Conservation (phyloP, 2,113 vertebrate genomes). For the Chaetodon trifascialis region DNA sequence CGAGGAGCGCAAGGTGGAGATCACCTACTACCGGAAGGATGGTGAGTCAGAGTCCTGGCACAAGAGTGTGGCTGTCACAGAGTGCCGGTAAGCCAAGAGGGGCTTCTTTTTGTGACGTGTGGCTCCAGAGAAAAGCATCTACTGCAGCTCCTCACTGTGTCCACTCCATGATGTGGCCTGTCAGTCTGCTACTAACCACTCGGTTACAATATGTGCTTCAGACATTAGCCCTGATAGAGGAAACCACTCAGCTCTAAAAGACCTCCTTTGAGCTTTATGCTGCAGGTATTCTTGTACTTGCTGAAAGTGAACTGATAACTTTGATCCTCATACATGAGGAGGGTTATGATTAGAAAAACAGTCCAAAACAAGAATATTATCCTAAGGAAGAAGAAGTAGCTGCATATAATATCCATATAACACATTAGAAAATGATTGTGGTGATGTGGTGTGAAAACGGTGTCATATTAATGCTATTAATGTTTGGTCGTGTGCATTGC, state of each 20-base stretch:
- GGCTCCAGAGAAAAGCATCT: conserved; percentile 21
- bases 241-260: conserved; percentile 20
- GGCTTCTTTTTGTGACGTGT: conserved; percentile 1
- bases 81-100: conserved; percentile 9
- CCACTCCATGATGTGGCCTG: conserved; percentile 36
- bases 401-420: background rate
- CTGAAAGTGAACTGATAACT: conserved; percentile 9
- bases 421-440: background rate
- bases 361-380: background rate
- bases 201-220: conserved; percentile 36
- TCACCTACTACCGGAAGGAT: conserved; percentile 98
- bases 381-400: background rate
- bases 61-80: conserved; percentile 8
- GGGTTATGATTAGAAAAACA: background rate
- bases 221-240: conserved; percentile 7
- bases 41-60: conserved; percentile 85
- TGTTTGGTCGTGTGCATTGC: background rate
- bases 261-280: conserved; percentile 4
- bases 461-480: background rate
- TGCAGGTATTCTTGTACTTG: background rate
- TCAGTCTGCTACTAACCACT: conserved; percentile 43
- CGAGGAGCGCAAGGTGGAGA: conserved; percentile 96
- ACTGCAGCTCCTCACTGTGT: conserved; percentile 27
- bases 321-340: background rate
- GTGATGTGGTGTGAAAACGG: background rate